phyloP scores from a whole-genome alignment of 2,888 invertebrate species.

The Caenorhabditis wallacei region DNA sequence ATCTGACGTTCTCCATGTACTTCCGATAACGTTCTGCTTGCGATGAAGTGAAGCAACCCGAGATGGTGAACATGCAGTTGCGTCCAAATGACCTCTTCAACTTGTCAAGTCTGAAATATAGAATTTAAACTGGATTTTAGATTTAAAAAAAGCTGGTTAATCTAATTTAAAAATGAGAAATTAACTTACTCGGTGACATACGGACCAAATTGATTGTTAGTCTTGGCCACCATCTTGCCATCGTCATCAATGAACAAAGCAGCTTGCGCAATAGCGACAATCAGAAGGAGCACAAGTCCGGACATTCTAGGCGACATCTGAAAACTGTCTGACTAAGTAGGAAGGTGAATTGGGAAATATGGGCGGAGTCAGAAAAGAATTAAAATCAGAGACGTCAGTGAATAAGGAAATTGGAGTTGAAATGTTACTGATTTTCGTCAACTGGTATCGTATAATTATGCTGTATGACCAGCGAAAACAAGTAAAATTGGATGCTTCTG shows the following conservation, averaged over 20 bases:
- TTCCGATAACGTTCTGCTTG: conserved; percentile 64
- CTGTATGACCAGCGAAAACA: neutral
- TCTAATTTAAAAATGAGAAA: neutral
- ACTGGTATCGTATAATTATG: conserved; percentile 21
- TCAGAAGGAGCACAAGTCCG: conserved; percentile 53
- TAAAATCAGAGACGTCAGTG: conserved; percentile 16
- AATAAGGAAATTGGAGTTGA: neutral
- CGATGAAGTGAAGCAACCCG: conserved; percentile 62
- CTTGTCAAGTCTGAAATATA: conserved; percentile 55
- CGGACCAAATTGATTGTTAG: conserved; percentile 35
- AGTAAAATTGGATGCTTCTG: conserved; percentile 10
- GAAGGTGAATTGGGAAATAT: neutral
- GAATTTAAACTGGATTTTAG: neutral
- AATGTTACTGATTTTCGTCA: neutral
- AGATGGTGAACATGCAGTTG: conserved; percentile 62
- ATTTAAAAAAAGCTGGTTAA: neutral
- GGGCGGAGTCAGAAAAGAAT: neutral
- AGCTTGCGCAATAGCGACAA: conserved; percentile 43
- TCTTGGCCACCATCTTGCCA: conserved; percentile 30
- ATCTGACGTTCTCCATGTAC: conserved; percentile 65
- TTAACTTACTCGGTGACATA: conserved; percentile 45
- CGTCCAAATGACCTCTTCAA: conserved; percentile 65
- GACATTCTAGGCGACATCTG: conserved; percentile 50
- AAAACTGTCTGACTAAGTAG: conserved; percentile 15
- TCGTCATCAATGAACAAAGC: conserved; percentile 46